phyloP scores from a whole-genome alignment of 2,113 vertebrate species.

The Formicarius rufipectus region DNA sequence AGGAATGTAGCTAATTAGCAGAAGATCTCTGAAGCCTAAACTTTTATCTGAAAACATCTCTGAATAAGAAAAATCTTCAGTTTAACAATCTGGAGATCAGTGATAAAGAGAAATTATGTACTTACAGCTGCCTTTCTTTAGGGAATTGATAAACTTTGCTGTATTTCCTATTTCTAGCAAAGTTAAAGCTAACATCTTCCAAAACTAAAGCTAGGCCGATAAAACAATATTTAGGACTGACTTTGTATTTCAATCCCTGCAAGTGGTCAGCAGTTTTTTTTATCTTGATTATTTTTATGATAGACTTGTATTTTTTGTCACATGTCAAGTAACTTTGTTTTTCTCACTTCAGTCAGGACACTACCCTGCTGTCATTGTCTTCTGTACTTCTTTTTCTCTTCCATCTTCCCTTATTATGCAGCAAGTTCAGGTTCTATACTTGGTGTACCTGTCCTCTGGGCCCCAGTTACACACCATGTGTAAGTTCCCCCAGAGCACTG shows the following conservation, averaged over 20 bases:
- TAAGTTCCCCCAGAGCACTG: not conserved
- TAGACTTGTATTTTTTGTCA: not conserved
- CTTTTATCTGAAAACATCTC: not conserved
- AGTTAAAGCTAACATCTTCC: not conserved
- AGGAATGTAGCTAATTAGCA: not conserved
- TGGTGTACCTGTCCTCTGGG: not conserved
- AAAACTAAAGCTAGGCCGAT: not conserved
- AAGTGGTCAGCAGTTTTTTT: not conserved
- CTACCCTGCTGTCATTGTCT: not conserved
- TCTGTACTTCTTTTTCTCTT: not conserved
- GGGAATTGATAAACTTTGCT: not conserved
- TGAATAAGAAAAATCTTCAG: not conserved
- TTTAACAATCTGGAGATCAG: not conserved
- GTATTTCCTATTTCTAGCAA: not conserved
- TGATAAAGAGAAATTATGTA: not conserved
- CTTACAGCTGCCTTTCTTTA: not conserved
- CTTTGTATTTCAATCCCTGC: not conserved
- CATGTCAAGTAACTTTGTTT: not conserved
- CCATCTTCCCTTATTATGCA: not conserved
- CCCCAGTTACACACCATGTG: not conserved
- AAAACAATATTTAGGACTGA: not conserved
- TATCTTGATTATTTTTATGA: too few relatives aligned
- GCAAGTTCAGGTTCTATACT: not conserved
- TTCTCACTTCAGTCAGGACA: not conserved
- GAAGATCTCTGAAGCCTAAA: not conserved